Evolutionary conservation across 1,140 invertebrate genomes (phyloP), one percentile per base, ranked within the genome.

Genomic region (Xylocopa sonorina): DNA sequence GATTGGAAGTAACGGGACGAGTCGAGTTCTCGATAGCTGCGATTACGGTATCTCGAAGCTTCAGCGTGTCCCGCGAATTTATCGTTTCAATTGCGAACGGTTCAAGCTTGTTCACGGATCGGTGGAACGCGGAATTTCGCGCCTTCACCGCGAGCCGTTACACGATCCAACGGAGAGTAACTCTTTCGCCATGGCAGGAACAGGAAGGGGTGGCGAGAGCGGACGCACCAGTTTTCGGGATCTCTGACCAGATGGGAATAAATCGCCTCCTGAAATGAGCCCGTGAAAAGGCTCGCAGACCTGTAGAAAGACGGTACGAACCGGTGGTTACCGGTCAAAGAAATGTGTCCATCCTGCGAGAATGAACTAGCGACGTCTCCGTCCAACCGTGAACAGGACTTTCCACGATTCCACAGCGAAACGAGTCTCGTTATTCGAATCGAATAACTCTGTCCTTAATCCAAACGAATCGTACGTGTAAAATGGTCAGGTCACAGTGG

Each of bases 251-350:
- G 27, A 67, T 67, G 63, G 48, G 63, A 29, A 67, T 75, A 67
- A 66, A 75, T 75, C 43, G 63, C 67, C 73, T 21, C n/a, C 32
- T n/a, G 63, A 75, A 75, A 75, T 67, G 53, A 53, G 4, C 3
- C 32, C 27, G 21, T 46, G 63, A 67, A 75, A 67, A 63, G 48
- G 50, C n/a, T 75, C 51, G 48, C 58, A 41, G 51, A 32, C 1
- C 51, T 43, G 64, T 24, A 38, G 16, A 12, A 57, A 68, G 64
- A 68, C 46, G 72, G n/a, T 51, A 76, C 43, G 64, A 57, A 68
- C 29, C 41, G 51, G n/a, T 24, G 27, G 50, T 43, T 63, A 46
- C 41, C 57, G 57, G 9, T 16, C 24, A 41, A 50, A 9, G 41
- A 63, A 43, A 62, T 18, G 57, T 24, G 29, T 27, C 14, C 55